These are phyloP conservation scores for Sphaerolaimus hirsutus DNA, from an alignment of 2,888 invertebrate genomes.

Conservation along the genomic window DNA sequence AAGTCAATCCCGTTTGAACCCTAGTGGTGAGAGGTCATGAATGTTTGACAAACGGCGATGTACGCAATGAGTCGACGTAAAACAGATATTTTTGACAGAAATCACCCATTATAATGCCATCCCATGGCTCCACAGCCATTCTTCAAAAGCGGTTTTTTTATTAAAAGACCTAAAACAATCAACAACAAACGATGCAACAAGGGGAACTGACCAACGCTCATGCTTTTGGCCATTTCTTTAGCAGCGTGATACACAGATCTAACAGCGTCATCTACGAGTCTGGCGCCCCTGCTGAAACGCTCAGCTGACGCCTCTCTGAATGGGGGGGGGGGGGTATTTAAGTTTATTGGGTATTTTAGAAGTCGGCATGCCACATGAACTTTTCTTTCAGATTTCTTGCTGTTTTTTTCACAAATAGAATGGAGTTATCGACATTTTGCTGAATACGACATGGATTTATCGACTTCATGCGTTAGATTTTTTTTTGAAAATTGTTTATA, in stretches of 20 bases:
- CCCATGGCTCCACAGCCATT: too few relatives aligned
- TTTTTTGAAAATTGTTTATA: too few relatives aligned
- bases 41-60: conserved; percentile 4
- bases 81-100: too few relatives aligned
- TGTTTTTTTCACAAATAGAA: too few relatives aligned
- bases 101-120: too few relatives aligned
- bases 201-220: conserved; percentile 40
- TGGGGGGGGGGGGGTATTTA: conserved; percentile 7
- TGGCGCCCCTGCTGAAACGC: conserved; percentile 53
- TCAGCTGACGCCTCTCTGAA: conserved; percentile 54
- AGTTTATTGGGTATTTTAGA: too few relatives aligned
- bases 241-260: conserved; percentile 55
- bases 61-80: neutral
- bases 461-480: too few relatives aligned
- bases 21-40: too few relatives aligned
- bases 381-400: too few relatives aligned
- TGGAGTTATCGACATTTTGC: neutral
- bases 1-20: too few relatives aligned
- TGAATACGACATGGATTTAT: too few relatives aligned
- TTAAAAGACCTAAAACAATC: neutral
- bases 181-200: conserved; percentile 4
- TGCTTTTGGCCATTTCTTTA: conserved; percentile 60
- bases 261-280: conserved; percentile 60
- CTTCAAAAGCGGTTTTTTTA: neutral
- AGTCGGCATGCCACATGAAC: too few relatives aligned